Percentiles rank a stretch among this genome's conserved stretches.
phyloP scores from a whole-genome alignment of 1,140 invertebrate genomes.

The Thrips palmi region DNA sequence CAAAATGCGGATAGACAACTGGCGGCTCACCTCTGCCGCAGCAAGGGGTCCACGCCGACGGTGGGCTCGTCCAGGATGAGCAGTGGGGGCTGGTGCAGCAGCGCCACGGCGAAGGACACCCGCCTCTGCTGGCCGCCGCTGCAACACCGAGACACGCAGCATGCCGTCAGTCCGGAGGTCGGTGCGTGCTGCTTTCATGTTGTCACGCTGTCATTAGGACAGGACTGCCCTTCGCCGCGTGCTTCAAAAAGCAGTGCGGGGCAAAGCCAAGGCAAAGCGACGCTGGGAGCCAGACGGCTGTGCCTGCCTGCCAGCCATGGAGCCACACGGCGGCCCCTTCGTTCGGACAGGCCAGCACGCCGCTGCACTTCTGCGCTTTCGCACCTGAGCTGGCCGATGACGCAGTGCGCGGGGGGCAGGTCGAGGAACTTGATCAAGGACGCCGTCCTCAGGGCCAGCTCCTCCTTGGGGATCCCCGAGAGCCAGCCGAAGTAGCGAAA shows the following conservation, averaged over 20 bases:
- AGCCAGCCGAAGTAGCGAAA: conserved; percentile 78
- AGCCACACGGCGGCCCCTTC: background rate
- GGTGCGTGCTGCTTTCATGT: background rate
- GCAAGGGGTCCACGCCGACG: conserved; percentile 77
- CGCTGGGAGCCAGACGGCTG: background rate
- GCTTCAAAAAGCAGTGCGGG: background rate
- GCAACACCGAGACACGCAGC: conserved; percentile 16
- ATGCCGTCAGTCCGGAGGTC: background rate
- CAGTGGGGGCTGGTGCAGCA: conserved; percentile 83
- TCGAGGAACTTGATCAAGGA: conserved; percentile 55
- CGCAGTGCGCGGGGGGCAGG: conserved; percentile 37
- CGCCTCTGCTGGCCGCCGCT: conserved; percentile 85
- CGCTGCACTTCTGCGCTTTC: background rate
- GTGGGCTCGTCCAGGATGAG: conserved; percentile 90
- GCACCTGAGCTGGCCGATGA: conserved; percentile 18
- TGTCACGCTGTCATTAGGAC: background rate
- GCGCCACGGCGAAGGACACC: conserved; percentile 79
- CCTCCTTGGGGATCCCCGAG: conserved; percentile 48
- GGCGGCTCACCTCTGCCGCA: conserved; percentile 46
- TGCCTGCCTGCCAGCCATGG: background rate
- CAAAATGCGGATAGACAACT: too few relatives aligned
- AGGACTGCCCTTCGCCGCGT: too few relatives aligned
- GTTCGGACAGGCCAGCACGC: background rate
- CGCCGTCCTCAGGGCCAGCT: conserved; percentile 43
- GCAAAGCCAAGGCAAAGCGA: background rate